Evolutionary conservation across 2,888 invertebrate species (phyloP).

Genomic region (Eristalis arbustorum): DNA sequence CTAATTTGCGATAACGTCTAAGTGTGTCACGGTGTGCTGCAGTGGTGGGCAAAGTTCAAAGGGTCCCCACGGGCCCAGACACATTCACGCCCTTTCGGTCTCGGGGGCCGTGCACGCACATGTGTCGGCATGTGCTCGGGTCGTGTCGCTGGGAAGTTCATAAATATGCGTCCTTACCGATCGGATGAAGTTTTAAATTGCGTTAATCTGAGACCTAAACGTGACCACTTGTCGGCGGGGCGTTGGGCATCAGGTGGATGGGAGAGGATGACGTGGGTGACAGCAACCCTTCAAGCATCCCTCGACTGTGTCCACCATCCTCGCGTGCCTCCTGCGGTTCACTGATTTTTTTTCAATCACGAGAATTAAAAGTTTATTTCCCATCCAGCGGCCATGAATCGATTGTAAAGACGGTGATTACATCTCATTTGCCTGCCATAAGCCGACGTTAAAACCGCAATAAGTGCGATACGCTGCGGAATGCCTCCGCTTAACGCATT

Average conservation of each 20-base stretch:
- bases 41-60: not conserved
- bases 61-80: not conserved
- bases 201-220: too few relatives aligned
- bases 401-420: not conserved
- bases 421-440: not conserved
- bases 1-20: not conserved
- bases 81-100: not conserved
- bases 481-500: not conserved
- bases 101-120: not conserved
- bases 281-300: not conserved
- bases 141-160: too few relatives aligned
- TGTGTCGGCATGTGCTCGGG: not conserved
- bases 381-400: not conserved
- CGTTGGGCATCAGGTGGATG: too few relatives aligned
- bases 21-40: not conserved
- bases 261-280: too few relatives aligned
- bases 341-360: not conserved
- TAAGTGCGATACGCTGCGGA: not conserved
- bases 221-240: too few relatives aligned
- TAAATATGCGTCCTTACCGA: too few relatives aligned
- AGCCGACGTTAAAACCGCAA: constrained; percentile 9
- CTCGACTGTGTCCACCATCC: not conserved
- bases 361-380: not conserved
- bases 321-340: not conserved
- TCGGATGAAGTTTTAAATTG: too few relatives aligned